Evolutionary conservation across 2,113 vertebrate genomes (phyloP), one percentile per base, ranked within the genome.

Genomic region (Gadus chalcogrammus): DNA sequence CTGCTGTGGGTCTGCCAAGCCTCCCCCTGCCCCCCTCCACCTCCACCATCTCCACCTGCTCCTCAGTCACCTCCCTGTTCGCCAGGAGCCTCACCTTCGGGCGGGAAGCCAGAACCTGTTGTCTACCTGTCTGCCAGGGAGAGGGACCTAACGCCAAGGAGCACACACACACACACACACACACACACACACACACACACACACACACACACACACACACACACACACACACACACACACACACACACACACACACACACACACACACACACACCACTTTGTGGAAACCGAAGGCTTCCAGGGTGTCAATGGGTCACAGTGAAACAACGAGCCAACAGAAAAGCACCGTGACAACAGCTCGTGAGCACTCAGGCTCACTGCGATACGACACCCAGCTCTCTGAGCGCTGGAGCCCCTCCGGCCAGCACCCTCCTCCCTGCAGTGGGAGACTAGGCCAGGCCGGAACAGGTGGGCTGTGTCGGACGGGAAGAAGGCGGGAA

Each of bases 1-100:
- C 86, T 92, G 92, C 91, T 93, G 90, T 92, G 87, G 88, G 5
- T 89, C 90, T 89, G 81, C 72, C 79, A 77, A 64, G 72, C 69
- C 62, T 75, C 68, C 15, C n/a, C 53, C 60, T 69, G 59, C 20
- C 20, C 24, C 2, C 20, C 20, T 13, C 20, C 61, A 48, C 7
- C 42, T 1, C 42, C 42, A 1, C 42, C 42, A n/a, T n/a, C n/a
- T 11, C 42, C 42, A 48, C 42, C 42, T 48, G 42, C 42, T 48
- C 56, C 60, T 61, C 22, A 5, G 12, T 48, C 42, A 48, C 42
- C 42, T 48, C 42, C 42, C 42, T 48, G 7, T 48, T 48, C 42
- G 42, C 42, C 42, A 48, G 42, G 42, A 48, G 42, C 42, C 42
- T 48, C 42, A 48, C 42, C 42, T 48, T 42, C 6, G 48, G 55